These are phyloP conservation scores for Myiothlypis chrysogaster DNA, from an alignment of 2,797 vertebrate genomes.

Conservation along the genomic window DNA sequence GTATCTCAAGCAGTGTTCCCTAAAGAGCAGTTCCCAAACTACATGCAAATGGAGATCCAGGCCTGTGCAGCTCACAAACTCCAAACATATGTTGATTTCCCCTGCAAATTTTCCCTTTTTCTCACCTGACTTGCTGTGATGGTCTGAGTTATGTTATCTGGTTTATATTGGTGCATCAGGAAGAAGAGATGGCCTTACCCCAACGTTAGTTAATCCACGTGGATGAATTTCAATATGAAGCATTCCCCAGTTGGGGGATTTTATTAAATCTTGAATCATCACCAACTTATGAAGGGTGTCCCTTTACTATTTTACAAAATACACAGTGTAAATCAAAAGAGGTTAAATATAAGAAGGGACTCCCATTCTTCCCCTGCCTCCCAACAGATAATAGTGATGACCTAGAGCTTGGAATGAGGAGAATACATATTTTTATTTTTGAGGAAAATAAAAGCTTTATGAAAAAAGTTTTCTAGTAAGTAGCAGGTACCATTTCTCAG, in stretches of 20 bases:
- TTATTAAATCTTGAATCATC: not conserved
- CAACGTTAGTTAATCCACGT: not conserved
- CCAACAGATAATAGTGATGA: not conserved
- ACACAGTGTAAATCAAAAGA: not conserved
- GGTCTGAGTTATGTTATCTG: not conserved
- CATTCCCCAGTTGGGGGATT: not conserved
- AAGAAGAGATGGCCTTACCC: not conserved
- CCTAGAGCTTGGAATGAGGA: not conserved
- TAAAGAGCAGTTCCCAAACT: not conserved
- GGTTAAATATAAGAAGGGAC: not conserved
- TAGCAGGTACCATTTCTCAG: not conserved
- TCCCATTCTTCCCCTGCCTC: rapidly evolving
- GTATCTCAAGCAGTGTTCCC: not conserved
- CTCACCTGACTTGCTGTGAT: not conserved
- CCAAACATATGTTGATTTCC: not conserved
- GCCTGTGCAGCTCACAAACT: not conserved
- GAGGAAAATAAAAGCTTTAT: not conserved
- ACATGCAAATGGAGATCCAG: not conserved
- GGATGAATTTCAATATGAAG: not conserved
- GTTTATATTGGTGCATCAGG: not conserved
- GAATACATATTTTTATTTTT: not conserved
- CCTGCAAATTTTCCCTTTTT: not conserved
- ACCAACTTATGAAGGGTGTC: not conserved
- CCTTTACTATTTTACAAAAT: not conserved
- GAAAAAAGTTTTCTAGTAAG: not conserved